Percentiles rank a stretch among this genome's conserved stretches.
Conservation (phyloP, 2,113 vertebrate species). For the Sialia sialis region DNA sequence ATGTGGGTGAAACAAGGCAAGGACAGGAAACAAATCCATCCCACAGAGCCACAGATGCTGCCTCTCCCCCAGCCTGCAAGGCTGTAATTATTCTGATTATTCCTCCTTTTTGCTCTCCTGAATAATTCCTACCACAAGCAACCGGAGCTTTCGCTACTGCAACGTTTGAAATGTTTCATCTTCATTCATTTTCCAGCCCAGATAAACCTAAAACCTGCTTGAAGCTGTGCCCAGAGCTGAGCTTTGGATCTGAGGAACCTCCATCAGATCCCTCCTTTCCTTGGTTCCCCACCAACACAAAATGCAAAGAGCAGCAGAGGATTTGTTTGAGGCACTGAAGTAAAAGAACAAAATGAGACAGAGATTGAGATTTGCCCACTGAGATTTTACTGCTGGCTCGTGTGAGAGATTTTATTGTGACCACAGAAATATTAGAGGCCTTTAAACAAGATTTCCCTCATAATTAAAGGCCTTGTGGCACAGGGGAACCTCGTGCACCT, state of each 20-base stretch:
- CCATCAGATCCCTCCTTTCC: background rate
- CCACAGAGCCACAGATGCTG: background rate
- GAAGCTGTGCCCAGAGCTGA: background rate
- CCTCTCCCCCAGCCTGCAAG: background rate
- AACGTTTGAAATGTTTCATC: background rate
- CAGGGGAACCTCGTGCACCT: background rate
- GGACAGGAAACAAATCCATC: background rate
- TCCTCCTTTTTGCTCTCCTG: background rate
- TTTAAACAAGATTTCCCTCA: background rate
- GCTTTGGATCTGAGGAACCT: background rate
- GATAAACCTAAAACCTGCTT: background rate
- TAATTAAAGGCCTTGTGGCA: background rate
- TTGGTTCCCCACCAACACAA: background rate
- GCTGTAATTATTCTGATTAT: background rate
- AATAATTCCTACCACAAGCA: background rate
- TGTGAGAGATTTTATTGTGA: background rate
- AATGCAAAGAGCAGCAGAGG: background rate
- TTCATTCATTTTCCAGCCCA: background rate
- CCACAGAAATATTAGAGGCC: background rate
- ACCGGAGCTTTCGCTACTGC: background rate
- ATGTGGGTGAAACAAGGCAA: background rate
- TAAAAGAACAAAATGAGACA: background rate
- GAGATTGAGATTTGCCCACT: background rate
- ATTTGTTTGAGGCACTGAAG: background rate
- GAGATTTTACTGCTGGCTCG: background rate